Base-by-base conservation (phyloP, 2,797 vertebrate species). In the Nyctibius grandis region DNA sequence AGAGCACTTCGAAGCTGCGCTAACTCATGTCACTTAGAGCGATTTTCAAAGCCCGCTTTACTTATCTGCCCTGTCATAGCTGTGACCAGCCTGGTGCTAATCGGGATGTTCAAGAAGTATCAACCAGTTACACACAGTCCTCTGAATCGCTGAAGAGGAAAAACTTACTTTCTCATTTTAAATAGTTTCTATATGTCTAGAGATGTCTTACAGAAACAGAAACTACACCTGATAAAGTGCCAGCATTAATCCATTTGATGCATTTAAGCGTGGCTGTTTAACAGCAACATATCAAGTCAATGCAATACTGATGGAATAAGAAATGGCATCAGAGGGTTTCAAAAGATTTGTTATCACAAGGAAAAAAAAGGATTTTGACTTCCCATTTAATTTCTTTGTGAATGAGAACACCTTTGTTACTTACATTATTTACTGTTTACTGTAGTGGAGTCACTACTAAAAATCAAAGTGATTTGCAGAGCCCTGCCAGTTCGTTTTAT, bases 401-500 rank as follows among this genome's bases (percentile, higher is more conserved):
- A 93, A 95, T 87, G 61, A 90, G 79, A 94, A 81, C 69, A 93
- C 92, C 91, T 95, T 93, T 87, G 54, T 86, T 88, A 91, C 96
- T 96, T 97, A 94, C 93, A 94, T 95, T 96, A 97, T 96, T 97
- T 96, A 95, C 95, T 94, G 91, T 96, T 97, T 97, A 94, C 80
- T 1, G 28, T 95, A 97, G 95, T 87, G 86, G 92, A 97, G 91
- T 95, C 96, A 89, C 91, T 95, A 93, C 83, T 96, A 80, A 95
- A 97, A 97, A 95, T 95, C 97, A 97, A 94, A 97, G 96, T 96
- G 94, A 97, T 95, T 96, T 98, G 95, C 95, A 89, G 96, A 96
- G 81, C 42, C 20, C 76, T 97, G 82, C 93, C 94, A 96, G 94
- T 92, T 97, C 96, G 94, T 95, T 97, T 96, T 95, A 94, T 91